phyloP scores from a whole-genome alignment of 2,888 invertebrate species.

The Bellardia pandia region DNA sequence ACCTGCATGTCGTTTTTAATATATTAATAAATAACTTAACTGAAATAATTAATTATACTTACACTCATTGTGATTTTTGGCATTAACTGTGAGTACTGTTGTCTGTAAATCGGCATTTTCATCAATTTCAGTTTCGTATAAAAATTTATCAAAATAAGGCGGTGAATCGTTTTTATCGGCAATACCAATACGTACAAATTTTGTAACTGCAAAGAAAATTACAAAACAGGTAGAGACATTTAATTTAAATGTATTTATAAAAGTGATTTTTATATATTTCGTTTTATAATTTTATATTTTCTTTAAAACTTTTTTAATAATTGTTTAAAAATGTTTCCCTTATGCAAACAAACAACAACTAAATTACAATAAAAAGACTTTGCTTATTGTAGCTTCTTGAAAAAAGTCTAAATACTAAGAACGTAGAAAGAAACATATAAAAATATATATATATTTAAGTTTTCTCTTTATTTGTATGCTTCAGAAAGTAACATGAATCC shows the following conservation, averaged over 20 bases:
- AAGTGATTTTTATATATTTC: background rate
- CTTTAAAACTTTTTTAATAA: conserved; percentile 27
- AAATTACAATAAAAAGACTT: conserved; percentile 4
- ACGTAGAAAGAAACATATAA: background rate
- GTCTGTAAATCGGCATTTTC: conserved; percentile 98
- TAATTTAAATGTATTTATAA: background rate
- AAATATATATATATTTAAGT: background rate
- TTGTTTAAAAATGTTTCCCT: conserved; percentile 18
- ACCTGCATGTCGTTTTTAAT: too few relatives aligned
- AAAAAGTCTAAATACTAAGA: background rate
- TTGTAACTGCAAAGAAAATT: conserved; percentile 91
- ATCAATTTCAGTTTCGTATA: conserved; percentile 98
- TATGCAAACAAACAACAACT: background rate
- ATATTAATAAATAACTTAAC: background rate
- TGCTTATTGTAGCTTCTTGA: background rate
- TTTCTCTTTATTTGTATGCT: conserved; percentile 11
- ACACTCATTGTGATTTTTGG: conserved; percentile 99
- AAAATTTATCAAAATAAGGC: conserved; percentile 97
- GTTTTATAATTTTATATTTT: conserved; percentile 5
- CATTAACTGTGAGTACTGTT: conserved; percentile 98
- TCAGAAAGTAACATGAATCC: conserved; percentile 6
- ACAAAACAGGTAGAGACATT: conserved; percentile 38
- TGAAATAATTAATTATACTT: conserved; percentile 85
- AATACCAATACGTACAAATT: conserved; percentile 98
- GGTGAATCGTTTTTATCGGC: conserved; percentile 99